Evolutionary conservation across 2,797 vertebrate genomes (phyloP).

Genomic region (Platyrinchus mystaceus): DNA sequence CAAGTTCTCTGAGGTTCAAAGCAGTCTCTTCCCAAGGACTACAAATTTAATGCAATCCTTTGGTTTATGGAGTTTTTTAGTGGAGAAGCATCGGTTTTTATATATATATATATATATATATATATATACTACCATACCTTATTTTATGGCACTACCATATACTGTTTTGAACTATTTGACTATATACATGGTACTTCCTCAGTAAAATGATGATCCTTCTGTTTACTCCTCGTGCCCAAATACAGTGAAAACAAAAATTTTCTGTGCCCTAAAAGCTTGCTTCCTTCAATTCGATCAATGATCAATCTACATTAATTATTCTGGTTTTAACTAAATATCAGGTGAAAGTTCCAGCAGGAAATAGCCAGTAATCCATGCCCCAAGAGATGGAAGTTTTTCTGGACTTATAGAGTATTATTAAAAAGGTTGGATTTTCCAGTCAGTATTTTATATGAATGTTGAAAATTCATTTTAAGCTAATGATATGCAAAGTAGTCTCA

Average conservation of each 20-base stretch:
- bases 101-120: too few species aligned
- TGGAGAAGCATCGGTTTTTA: neutral
- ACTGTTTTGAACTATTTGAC: neutral
- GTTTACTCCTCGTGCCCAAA: neutral
- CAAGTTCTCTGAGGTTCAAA: neutral
- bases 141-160: neutral
- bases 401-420: neutral
- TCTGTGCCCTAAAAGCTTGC: neutral
- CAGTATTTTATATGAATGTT: conserved; percentile 8
- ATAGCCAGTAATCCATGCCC: neutral
- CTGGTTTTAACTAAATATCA: neutral
- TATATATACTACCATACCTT: neutral
- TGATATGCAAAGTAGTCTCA: conserved; percentile 66
- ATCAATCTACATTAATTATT: neutral
- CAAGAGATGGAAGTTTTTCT: neutral
- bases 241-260: neutral
- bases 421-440: conserved; percentile 7
- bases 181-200: neutral
- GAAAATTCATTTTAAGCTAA: conserved; percentile 69
- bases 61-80: neutral
- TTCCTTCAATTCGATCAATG: neutral
- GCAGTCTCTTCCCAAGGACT: neutral
- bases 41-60: neutral
- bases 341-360: neutral
- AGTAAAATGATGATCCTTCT: neutral